Percentiles rank a stretch among this genome's conserved stretches.
These are phyloP conservation scores for Mechanitis mazaeus DNA, from an alignment of 2,888 invertebrate genomes.

Conservation along the genomic window DNA sequence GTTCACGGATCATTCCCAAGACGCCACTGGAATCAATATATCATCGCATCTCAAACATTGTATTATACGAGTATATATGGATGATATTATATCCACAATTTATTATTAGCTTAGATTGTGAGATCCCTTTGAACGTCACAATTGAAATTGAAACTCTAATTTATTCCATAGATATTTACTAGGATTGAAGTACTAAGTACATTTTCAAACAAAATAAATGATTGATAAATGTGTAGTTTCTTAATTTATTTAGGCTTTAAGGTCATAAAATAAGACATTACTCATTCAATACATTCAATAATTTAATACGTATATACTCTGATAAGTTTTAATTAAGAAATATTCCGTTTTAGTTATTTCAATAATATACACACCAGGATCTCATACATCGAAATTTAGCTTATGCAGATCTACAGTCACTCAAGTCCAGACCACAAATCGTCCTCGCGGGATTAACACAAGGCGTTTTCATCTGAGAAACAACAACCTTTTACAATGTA, in stretches of 20 bases:
- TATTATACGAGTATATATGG: conserved; percentile 34
- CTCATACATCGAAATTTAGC: conserved; percentile 9
- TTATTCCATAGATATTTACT: no score
- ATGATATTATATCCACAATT: background rate
- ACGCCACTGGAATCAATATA: conserved; percentile 64
- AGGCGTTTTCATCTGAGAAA: conserved; percentile 28
- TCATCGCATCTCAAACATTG: conserved; percentile 63
- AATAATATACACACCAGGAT: conserved; percentile 9
- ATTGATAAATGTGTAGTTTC: no score
- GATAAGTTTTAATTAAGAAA: conserved; percentile 1
- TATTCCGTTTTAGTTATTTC: conserved; percentile 7
- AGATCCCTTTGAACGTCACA: no score
- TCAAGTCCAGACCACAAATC: conserved; percentile 60
- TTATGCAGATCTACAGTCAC: conserved; percentile 51
- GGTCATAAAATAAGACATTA: no score
- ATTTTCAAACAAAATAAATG: no score
- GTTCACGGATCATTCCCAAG: conserved; percentile 42
- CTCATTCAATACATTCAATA: no score
- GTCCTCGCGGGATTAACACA: conserved; percentile 47
- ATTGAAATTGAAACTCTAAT: no score
- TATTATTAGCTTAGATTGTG: no score
- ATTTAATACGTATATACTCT: no score
- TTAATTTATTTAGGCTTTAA: no score
- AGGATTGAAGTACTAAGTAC: no score
- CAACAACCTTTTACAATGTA: conserved; percentile 25